Evolutionary conservation across 2,797 vertebrate species (phyloP), one percentile per base, ranked within the genome.

Genomic region (Paedocypris micromegethes): DNA sequence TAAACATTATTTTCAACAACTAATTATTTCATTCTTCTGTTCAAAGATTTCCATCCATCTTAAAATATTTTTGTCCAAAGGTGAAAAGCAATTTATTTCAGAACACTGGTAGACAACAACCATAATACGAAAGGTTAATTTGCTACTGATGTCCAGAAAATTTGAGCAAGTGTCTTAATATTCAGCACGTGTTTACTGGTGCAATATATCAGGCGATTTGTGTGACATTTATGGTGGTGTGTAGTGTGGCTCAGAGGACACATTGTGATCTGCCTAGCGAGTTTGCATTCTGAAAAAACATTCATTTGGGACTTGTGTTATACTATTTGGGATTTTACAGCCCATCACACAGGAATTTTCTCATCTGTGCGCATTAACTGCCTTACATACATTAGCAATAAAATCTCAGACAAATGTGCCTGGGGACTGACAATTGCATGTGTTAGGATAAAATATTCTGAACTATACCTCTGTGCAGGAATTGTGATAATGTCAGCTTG

Each of bases 161-260:
- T 83, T 78, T 59, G 47, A 67, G 41, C 73, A 68, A 9, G 64
- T 79, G 84, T 85, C 81, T 87, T 86, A 85, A 84, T 83, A 85
- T 81, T 71, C 78, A 70, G 69, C 76, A 75, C 71, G 79, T 71
- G 80, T 79, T 80, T 82, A 72, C 76, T 78, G 72, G 67, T 75
- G 79, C 80, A 76, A 80, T 88, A 86, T 83, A 87, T 89, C 76
- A 70, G 77, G 70, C 72, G 72, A 78, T 78, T 79, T 83, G 79
- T 73, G 79, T 85, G 87, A 89, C 88, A 87, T 91, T 90, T 89
- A 88, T 83, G 82, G 83, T 83, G 53, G 84, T 23, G 80, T 73
- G 74, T 78, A 82, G 88, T 79, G 83, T 86, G 84, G 85, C 89
- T 88, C 89, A 48, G 56, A 88, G 87, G 89, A 88, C 76, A 82